phyloP scores from a whole-genome alignment of 2,888 invertebrate species.

The Dasysyrphus tricinctus region DNA sequence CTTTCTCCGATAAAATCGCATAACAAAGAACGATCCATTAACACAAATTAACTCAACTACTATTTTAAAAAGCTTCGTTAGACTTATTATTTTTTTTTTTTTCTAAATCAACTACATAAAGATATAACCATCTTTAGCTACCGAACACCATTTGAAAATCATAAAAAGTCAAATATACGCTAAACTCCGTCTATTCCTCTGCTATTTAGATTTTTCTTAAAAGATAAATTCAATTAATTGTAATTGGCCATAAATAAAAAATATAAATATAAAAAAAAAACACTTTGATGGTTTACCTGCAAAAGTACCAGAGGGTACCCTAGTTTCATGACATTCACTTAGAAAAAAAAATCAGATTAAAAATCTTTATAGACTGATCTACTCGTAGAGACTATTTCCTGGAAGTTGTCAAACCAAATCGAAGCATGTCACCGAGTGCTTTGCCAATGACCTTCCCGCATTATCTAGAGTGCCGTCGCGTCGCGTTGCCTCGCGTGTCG shows the following conservation, averaged over 20 bases:
- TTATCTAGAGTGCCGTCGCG: not conserved
- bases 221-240: constrained; percentile 71
- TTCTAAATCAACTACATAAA: not conserved
- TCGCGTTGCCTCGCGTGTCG: not conserved
- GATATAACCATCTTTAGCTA: constrained; percentile 56
- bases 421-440: constrained; percentile 69
- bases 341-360: not conserved
- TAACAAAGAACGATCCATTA: constrained; percentile 23
- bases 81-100: not conserved
- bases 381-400: constrained; percentile 33
- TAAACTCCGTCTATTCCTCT: constrained; percentile 46
- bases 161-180: constrained; percentile 48
- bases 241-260: constrained; percentile 68
- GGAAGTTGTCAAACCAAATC: constrained; percentile 75
- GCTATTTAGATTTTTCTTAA: constrained; percentile 44
- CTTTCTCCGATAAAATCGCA: constrained; percentile 44
- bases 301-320: not conserved
- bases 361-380: not conserved
- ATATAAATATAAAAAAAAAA: not conserved
- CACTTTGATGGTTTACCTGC: not conserved
- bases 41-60: constrained; percentile 15
- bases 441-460: constrained; percentile 71
- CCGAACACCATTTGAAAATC: constrained; percentile 60
- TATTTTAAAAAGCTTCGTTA: not conserved
- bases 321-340: constrained; percentile 28